Conservation (phyloP, 2,113 vertebrate genomes). For the Antechinus flavipes region DNA sequence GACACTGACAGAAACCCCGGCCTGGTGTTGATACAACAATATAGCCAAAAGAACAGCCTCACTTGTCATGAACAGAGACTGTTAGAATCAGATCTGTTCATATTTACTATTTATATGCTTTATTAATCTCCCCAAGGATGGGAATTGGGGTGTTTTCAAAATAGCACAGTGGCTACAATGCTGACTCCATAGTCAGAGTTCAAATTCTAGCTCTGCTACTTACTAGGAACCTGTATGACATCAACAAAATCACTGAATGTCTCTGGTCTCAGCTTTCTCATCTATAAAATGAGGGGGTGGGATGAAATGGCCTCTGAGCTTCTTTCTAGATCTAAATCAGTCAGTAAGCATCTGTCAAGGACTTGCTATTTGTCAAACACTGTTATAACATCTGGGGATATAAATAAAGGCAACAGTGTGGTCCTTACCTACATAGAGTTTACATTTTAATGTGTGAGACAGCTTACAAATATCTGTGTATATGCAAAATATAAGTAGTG, state of each 20-base stretch:
- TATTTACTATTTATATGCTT: conserved; percentile 5
- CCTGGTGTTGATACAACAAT: neutral
- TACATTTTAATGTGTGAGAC: neutral
- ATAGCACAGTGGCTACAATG: neutral
- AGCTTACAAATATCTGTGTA: neutral
- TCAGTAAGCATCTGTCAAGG: neutral
- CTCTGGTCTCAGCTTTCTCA: conserved; percentile 9
- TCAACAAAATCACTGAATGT: neutral
- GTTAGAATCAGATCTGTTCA: neutral
- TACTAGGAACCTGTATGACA: neutral
- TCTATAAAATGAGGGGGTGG: neutral
- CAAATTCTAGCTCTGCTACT: neutral
- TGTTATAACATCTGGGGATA: neutral
- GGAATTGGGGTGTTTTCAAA: neutral
- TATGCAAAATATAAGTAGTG: neutral
- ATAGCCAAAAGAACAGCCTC: neutral
- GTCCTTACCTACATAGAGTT: neutral
- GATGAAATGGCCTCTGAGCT: neutral
- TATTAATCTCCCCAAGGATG: neutral
- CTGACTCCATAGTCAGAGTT: neutral
- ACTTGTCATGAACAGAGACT: neutral
- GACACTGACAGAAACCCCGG: neutral
- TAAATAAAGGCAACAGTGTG: neutral
- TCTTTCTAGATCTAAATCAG: neutral
- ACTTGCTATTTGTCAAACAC: neutral